Evolutionary conservation across 2,113 vertebrate genomes (phyloP), one percentile per base, ranked within the genome.

Genomic region (Corythornis cristatus): DNA sequence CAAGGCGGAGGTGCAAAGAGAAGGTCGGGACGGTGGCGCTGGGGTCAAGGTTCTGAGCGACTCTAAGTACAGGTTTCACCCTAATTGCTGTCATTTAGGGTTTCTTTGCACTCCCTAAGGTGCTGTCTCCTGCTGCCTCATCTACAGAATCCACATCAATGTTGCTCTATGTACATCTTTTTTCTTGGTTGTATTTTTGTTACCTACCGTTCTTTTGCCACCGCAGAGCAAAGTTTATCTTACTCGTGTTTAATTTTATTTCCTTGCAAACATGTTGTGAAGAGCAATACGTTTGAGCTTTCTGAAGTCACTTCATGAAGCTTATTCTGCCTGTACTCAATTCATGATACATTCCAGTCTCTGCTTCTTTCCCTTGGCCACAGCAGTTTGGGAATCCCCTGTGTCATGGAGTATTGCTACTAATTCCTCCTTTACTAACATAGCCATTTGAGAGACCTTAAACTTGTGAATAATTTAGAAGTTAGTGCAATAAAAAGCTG

Each of bases 61-160:
- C 15, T 45, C 46, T 51, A 51, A 51, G 21, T 48, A 22, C 23
- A 13, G 23, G 50, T 51, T 51, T 68, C 25, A 66, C 3, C 42
- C 20, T 29, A 4, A 2, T 29, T 51, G 33, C 40, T 78, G 61
- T 40, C 33, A 48, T 43, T 56, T 31, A 7, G 70, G 12, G 46
- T 51, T 75, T 29, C 16, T 65, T 28, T 13, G 11, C 21, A 1
- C 10, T 73, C 42, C 12, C 9, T 6, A 16, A 22, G 15, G 62
- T 29, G 28, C n/a, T 8, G 43, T 22, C 25, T 28, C 12, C 20
- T 22, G 56, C 19, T 60, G 64, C 56, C 28, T 43, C 42, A 5
- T 3, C 7, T 33, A 26, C 14, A 0, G 3, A 15, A 58, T 40
- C 28, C 57, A 4, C 40, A 9, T 37, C 37, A 9, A 4, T 19